Evolutionary conservation across 2,797 vertebrate genomes (phyloP).

Genomic region (Chloroceryle amazona): DNA sequence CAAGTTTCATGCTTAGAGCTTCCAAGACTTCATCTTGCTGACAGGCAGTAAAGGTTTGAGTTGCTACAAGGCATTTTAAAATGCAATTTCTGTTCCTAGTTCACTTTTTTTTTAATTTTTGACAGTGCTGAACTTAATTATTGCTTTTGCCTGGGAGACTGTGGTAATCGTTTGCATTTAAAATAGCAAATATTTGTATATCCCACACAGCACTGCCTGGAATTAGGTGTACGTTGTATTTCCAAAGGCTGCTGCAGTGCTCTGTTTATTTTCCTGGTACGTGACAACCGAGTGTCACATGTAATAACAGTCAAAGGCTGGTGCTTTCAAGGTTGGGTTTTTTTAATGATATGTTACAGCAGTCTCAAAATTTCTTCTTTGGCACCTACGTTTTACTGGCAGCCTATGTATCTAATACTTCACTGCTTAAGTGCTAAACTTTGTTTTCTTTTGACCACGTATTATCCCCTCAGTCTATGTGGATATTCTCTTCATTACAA

Average conservation of each 20-base stretch:
- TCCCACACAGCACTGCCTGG: neutral
- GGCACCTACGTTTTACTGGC: neutral
- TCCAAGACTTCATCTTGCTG: neutral
- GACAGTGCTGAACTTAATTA: neutral
- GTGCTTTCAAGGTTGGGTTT: neutral
- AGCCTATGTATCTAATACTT: neutral
- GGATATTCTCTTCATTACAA: neutral
- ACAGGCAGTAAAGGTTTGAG: neutral
- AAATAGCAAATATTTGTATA: neutral
- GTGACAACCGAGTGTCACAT: neutral
- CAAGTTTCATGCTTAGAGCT: neutral
- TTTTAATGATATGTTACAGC: neutral
- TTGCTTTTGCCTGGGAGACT: conserved; percentile 5
- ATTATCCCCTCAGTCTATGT: neutral
- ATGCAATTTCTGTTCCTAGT: neutral
- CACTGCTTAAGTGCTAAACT: neutral
- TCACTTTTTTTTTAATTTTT: neutral
- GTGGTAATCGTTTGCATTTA: neutral
- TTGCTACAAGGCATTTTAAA: neutral
- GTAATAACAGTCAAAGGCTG: neutral
- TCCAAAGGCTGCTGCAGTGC: neutral
- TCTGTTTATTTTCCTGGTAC: neutral
- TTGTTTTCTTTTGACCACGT: neutral
- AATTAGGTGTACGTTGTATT: neutral
- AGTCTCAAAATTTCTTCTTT: conserved; percentile 28